Percentiles rank a stretch among this genome's conserved stretches.
Evolutionary conservation across 2,113 vertebrate species (phyloP).

Genomic region (Notarius lentiginosus): DNA sequence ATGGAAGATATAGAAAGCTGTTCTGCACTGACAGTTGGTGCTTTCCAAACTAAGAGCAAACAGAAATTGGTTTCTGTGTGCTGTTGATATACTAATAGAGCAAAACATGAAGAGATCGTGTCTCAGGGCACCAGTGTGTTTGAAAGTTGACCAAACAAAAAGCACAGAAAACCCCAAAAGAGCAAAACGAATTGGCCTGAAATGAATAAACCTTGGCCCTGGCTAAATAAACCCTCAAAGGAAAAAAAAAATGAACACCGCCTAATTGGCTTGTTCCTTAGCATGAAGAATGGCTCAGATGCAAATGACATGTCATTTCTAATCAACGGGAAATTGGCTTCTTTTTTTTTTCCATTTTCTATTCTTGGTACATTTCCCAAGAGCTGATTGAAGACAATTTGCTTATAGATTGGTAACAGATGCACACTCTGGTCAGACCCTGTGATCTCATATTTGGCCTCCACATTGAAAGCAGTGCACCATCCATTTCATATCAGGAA

Average conservation of each 20-base stretch:
- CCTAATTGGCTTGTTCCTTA: neutral
- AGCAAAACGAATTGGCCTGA: neutral
- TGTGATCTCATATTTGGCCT: neutral
- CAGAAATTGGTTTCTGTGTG: neutral
- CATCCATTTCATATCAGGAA: slow-evolving; percentile 24
- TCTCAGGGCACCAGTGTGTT: neutral
- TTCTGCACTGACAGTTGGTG: too few relatives aligned
- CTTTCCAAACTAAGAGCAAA: slow-evolving; percentile 1
- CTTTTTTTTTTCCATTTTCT: neutral
- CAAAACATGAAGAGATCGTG: neutral
- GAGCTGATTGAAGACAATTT: slow-evolving; percentile 20
- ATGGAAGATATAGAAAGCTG: neutral
- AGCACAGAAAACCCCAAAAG: neutral
- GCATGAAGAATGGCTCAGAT: neutral
- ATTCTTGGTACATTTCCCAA: slow-evolving; percentile 4
- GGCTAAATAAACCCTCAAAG: neutral
- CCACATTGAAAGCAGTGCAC: neutral
- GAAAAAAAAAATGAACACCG: too few relatives aligned
- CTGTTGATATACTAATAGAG: neutral
- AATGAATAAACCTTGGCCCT: neutral
- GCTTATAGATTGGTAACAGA: slow-evolving; percentile 16
- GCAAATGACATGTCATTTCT: slow-evolving; percentile 4
- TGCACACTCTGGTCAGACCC: neutral
- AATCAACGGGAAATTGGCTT: neutral
- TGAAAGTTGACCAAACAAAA: neutral